Base-by-base conservation (phyloP, 2,888 invertebrate species). In the Incurvaria masculella region DNA sequence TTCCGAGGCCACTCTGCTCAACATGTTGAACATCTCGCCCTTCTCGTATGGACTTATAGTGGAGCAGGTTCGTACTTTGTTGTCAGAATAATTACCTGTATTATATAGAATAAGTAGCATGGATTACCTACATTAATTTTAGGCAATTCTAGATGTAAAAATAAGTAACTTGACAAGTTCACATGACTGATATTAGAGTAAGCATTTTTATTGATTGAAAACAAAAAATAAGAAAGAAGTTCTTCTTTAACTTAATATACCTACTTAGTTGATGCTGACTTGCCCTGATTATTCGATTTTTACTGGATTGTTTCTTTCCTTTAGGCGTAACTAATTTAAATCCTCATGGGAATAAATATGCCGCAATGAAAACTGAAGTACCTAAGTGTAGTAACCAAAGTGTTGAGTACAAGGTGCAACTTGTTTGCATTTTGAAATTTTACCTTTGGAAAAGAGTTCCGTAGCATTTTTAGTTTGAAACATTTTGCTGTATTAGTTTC, bases 1-100 rank as follows among this genome's bases (percentile, higher is more conserved):
- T 66, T 97, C 97, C 41, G 99, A 99, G 81, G 96, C 98, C 39
- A 97, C 98, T 14, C 88, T 99, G 50, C 83, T 99, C 59, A 99
- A 98, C 85, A 99, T 99, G 99, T 86, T 99, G 82, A 97, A 97
- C 84, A 97, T 99, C 75, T 97, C 97, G 69, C 99, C 99, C 45
- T 99, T 99, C 83, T 95, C 96, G 46, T 99, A 99, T 65, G 99
- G 99, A 81, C 84, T 99, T 61, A 80, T 91, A 41, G 94, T 99
- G 54, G 91, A 92, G 72, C 91, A 91, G 84, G 79, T 79, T 56
- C 57, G 63, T 58, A 47, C 33, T 38, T 26, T 44, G n/a, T 39
- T 45, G 16, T n/a, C 8, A 21, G 16, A 16, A 18, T 11, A 14
- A 8, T 27, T n/a, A n/a, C n/a, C n/a, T n/a, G n/a, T n/a, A n/a